A percentile compares a stretch with the other conserved stretches of the same genome.
Conservation (phyloP, 2,888 invertebrate genomes). For the Apamea epomidion region DNA sequence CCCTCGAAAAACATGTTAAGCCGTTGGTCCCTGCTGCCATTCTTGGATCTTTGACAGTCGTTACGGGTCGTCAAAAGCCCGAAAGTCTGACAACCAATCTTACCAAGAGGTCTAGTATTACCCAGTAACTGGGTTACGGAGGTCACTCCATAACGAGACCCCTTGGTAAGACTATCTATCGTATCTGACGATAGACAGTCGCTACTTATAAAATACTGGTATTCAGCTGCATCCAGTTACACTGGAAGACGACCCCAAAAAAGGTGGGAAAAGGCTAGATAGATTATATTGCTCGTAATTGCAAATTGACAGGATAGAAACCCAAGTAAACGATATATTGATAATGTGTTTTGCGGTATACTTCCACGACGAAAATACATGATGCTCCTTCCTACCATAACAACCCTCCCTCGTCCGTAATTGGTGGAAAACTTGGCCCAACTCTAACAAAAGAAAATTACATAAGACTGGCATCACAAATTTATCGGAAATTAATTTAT, state of each 20-base stretch:
- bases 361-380: background rate
- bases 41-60: background rate
- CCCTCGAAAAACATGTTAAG: background rate
- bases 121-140: background rate
- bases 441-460: constrained; percentile 51
- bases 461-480: constrained; percentile 34
- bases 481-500: constrained; percentile 68
- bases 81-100: background rate
- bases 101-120: background rate
- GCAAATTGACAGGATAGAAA: background rate
- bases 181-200: background rate
- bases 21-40: background rate
- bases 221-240: background rate
- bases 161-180: no score
- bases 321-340: background rate
- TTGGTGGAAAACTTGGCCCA: constrained; percentile 28
- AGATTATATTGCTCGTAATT: background rate
- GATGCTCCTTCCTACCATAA: background rate
- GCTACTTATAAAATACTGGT: no score
- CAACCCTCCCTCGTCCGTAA: constrained; percentile 3
- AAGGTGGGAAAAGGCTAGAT: background rate
- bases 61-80: background rate
- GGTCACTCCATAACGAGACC: background rate
- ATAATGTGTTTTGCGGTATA: background rate
- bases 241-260: background rate